A percentile compares a stretch with the other conserved stretches of the same genome.
These are phyloP conservation scores for Pteronotus mesoamericanus DNA, from an alignment of 2,797 vertebrate genomes.

Conservation along the genomic window DNA sequence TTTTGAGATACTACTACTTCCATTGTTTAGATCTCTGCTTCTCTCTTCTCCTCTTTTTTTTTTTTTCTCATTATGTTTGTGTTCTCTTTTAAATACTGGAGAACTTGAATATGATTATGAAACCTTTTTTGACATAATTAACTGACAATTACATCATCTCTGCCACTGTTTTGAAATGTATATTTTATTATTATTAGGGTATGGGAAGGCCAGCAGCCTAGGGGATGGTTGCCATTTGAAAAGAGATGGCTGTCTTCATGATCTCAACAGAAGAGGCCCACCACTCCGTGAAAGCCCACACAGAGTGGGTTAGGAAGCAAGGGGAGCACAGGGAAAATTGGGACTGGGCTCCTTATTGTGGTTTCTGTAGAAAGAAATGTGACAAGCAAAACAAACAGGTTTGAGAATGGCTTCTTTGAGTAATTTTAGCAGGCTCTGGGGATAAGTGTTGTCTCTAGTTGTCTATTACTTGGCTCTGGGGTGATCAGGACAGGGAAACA, in stretches of 20 bases:
- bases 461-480: neutral
- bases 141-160: neutral
- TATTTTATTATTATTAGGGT: neutral
- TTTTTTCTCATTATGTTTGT: neutral
- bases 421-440: neutral
- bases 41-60: neutral
- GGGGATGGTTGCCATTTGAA: neutral
- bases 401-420: neutral
- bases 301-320: neutral
- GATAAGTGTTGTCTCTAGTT: neutral
- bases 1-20: neutral
- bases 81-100: neutral
- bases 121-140: neutral
- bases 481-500: neutral
- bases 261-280: no score
- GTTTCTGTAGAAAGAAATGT: neutral
- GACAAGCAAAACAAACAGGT: neutral
- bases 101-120: neutral
- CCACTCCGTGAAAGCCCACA: no score
- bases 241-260: neutral
- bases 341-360: rapidly evolving
- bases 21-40: neutral
- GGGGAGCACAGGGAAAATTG: neutral
- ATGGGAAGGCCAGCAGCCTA: neutral
- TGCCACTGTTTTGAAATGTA: neutral